Evolutionary conservation across 2,113 vertebrate genomes (phyloP), one percentile per base, ranked within the genome.

Genomic region (Oncorhynchus tshawytscha): DNA sequence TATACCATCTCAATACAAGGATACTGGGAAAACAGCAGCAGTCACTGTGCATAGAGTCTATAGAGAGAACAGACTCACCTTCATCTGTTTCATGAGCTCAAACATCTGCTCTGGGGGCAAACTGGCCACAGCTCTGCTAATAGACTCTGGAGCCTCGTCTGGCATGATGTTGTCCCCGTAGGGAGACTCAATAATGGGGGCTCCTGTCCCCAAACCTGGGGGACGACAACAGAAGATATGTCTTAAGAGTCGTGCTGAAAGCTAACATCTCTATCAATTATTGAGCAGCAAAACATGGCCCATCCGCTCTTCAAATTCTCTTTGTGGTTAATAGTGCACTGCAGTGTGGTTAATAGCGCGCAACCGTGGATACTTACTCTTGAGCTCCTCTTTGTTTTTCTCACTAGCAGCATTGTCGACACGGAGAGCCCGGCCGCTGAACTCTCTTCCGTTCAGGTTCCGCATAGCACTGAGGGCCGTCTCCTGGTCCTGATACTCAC

Each of bases 51-150:
- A 2, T 3, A 67, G 20, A 18, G 31, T 5, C 39, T 3, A n/a
- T 2, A 4, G 31, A 72, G 8, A 39, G 15, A 20, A 22, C n/a
- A 25, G 4, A 20, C 92, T 81, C 72, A 98, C 98, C 94, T 99
- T 99, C 98, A 99, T 99, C 86, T 99, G 98, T 87, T 99, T 99
- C 96, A 99, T 99, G 3, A 99, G 93, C 78, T 99, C 97, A 92
- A 98, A 99, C 97, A 99, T 99, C 91, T 99, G 98, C 84, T 99
- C 98, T 0, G 98, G 98, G 0, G 98, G 98, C 76, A 99, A 91
- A 84, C 97, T 99, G 88, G 98, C 98, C 79, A 99, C 98, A 0
- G 98, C 98, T 83, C 97, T 94, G 89, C 97, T 99, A 89, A 99
- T 99, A 78, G 98, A 98, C 88, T 99, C 97, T 0, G 98, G 98